Evolutionary conservation across 2,797 vertebrate species (phyloP).

Genomic region (Eulemur albifrons): DNA sequence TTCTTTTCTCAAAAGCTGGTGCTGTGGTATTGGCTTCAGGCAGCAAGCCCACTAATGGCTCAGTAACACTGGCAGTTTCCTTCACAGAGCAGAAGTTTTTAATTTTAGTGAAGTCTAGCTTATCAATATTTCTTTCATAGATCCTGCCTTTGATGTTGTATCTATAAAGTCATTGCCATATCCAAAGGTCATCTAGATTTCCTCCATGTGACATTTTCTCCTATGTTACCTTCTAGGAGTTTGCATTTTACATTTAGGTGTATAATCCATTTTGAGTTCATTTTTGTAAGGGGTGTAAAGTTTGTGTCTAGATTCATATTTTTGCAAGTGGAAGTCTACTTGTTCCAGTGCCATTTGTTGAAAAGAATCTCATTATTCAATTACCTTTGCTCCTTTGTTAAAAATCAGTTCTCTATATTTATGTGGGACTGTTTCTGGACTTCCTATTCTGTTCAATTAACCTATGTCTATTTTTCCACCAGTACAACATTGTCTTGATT

Average conservation of each 20-base stretch:
- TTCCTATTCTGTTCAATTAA: neutral
- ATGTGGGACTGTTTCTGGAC: neutral
- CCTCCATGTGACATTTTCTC: neutral
- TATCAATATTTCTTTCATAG: neutral
- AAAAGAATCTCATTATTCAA: neutral
- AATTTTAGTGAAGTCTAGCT: neutral
- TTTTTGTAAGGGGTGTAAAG: neutral
- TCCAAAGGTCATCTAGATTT: neutral
- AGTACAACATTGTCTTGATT: neutral
- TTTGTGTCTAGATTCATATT: neutral
- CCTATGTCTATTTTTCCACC: neutral
- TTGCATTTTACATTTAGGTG: neutral
- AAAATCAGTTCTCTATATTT: neutral
- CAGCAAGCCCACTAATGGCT: too few relatives aligned
- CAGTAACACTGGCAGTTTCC: neutral
- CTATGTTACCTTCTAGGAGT: neutral
- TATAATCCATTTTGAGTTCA: neutral
- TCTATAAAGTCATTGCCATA: neutral
- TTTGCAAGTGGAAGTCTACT: neutral
- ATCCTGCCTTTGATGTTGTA: neutral
- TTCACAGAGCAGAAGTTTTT: neutral
- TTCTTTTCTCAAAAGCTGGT: too few relatives aligned
- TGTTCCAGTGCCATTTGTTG: neutral
- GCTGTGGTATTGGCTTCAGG: too few relatives aligned
- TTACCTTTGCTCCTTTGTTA: neutral